These are phyloP conservation scores for Lepidurus apus DNA, from an alignment of 1,140 invertebrate species.

Conservation along the genomic window DNA sequence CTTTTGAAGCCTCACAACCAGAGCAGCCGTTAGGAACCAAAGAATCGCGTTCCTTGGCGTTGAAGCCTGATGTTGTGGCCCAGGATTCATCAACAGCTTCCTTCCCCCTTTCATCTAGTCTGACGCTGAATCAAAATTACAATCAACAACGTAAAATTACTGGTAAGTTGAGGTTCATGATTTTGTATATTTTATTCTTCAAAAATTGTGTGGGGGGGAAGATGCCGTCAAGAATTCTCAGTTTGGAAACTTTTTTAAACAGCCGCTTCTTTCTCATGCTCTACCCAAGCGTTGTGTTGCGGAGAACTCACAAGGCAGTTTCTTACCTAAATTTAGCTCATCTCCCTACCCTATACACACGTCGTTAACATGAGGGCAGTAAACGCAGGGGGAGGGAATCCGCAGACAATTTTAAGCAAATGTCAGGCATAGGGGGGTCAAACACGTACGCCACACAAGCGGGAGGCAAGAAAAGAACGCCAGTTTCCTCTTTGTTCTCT, in stretches of 20 bases:
- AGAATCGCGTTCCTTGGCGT: neutral
- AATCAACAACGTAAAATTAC: constrained; percentile 10
- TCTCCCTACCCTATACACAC: constrained; percentile 4
- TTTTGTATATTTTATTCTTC: too few species aligned
- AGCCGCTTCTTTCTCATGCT: too few species aligned
- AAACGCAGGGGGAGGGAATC: constrained; percentile 8
- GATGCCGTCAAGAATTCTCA: too few species aligned
- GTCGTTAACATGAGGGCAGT: neutral
- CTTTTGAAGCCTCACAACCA: neutral
- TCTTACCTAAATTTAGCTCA: constrained; percentile 19
- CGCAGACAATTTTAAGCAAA: neutral
- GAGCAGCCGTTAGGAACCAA: neutral
- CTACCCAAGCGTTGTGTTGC: neutral
- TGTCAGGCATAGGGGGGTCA: constrained; percentile 15
- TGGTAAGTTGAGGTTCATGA: neutral
- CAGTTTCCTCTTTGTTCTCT: neutral
- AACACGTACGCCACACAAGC: constrained; percentile 1
- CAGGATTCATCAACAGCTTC: neutral
- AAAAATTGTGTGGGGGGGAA: too few species aligned
- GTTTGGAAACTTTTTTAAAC: too few species aligned
- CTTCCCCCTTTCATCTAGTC: constrained; percentile 5
- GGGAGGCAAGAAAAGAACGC: neutral
- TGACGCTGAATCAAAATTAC: neutral
- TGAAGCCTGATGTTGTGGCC: neutral
- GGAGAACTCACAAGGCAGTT: neutral